Percentiles rank a stretch among this genome's conserved stretches.
Evolutionary conservation across 1,140 invertebrate genomes (phyloP).

Genomic region (Carcinoscorpius rotundicauda): DNA sequence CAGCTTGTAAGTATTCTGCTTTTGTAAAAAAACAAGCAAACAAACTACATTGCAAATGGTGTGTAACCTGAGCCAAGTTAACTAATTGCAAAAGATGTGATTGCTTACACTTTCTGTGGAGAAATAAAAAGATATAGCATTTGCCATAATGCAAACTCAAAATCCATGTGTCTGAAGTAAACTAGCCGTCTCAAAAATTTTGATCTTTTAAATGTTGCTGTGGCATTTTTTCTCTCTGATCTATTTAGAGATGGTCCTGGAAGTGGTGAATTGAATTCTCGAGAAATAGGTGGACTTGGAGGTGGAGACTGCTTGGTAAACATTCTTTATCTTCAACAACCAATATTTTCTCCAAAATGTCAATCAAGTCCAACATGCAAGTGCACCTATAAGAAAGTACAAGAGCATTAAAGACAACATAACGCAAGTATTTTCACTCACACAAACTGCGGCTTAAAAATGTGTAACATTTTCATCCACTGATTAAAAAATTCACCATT

Average conservation of each 20-base stretch:
- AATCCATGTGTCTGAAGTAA: conserved; percentile 98
- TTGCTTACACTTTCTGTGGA: conserved; percentile 81
- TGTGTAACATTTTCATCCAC: too few relatives aligned
- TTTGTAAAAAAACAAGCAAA: conserved; percentile 13
- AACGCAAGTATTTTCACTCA: too few relatives aligned
- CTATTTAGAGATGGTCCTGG: conserved; percentile 17
- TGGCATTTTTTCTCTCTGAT: conserved; percentile 51
- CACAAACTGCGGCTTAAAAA: too few relatives aligned
- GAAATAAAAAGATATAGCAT: conserved; percentile 91
- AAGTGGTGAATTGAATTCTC: conserved; percentile 9
- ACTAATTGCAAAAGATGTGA: conserved; percentile 2
- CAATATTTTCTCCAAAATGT: too few relatives aligned
- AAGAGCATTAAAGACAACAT: too few relatives aligned
- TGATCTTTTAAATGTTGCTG: conserved; percentile 78
- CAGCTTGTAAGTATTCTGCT: too few relatives aligned
- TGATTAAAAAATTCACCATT: too few relatives aligned
- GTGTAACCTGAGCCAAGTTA: conserved; percentile 1
- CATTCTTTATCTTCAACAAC: too few relatives aligned
- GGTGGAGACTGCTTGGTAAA: too few relatives aligned
- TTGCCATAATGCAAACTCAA: conserved; percentile 98
- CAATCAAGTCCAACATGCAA: too few relatives aligned
- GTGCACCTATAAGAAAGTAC: too few relatives aligned
- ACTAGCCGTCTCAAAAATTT: conserved; percentile 83
- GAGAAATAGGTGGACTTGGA: too few relatives aligned
- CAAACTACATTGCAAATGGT: neutral